Conservation (phyloP, 1,140 invertebrate species). For the Eulimnadia texana region DNA sequence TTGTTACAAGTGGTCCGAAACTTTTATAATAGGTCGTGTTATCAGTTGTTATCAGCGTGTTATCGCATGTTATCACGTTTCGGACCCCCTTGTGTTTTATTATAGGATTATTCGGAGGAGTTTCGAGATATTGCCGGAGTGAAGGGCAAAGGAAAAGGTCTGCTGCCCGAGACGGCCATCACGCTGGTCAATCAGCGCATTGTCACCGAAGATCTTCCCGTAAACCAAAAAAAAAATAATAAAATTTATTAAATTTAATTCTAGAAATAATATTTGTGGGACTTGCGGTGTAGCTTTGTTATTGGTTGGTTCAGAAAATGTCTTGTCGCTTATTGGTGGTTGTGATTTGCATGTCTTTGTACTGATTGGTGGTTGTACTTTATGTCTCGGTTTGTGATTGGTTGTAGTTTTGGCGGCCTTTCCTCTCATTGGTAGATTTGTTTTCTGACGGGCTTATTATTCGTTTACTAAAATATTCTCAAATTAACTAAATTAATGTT, state of each 20-base stretch:
- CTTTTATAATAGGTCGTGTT: too few species aligned
- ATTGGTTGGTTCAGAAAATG: background rate
- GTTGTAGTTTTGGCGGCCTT: background rate
- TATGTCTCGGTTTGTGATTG: background rate
- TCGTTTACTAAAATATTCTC: too few species aligned
- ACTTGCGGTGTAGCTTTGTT: background rate
- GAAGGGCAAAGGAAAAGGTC: constrained; percentile 82
- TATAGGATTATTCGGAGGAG: constrained; percentile 89
- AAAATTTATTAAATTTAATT: background rate
- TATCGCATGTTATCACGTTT: constrained; percentile 3
- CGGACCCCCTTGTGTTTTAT: background rate
- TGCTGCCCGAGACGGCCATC: constrained; percentile 75
- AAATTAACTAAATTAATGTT: background rate
- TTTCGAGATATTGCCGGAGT: constrained; percentile 74
- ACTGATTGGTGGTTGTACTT: background rate
- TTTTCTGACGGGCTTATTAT: too few species aligned
- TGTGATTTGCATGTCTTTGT: background rate
- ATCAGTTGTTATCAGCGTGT: too few species aligned
- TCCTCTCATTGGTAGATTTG: background rate
- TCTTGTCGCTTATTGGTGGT: background rate
- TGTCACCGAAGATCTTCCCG: constrained; percentile 86
- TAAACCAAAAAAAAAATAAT: constrained; percentile 31
- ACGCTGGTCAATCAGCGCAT: constrained; percentile 91
- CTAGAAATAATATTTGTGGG: too few species aligned
- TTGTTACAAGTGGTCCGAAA: too few species aligned